Percentiles rank a stretch among this genome's conserved stretches.
phyloP scores from a whole-genome alignment of 2,113 vertebrate genomes.

The Antennarius striatus region DNA sequence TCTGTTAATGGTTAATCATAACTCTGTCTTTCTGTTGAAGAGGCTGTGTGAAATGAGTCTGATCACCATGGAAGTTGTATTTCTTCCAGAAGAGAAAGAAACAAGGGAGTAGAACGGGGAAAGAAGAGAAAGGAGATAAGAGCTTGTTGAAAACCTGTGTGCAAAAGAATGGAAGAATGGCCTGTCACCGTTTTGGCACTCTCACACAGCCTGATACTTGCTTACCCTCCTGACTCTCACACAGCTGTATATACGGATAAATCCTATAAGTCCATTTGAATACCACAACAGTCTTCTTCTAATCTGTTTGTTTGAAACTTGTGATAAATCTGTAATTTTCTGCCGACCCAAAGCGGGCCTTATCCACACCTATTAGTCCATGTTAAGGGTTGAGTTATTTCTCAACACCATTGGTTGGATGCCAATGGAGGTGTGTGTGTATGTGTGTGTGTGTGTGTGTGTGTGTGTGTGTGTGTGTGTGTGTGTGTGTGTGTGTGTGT shows the following conservation, averaged over 20 bases:
- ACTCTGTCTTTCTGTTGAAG: background rate
- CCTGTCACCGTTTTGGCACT: slow-evolving; percentile 62
- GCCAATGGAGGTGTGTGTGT: slow-evolving; percentile 40
- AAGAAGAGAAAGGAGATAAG: slow-evolving; percentile 48
- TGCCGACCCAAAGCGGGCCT: slow-evolving; percentile 39
- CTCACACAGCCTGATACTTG: slow-evolving; percentile 35
- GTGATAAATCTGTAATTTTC: slow-evolving; percentile 68
- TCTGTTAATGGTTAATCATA: background rate
- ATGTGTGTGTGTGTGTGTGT: slow-evolving; percentile 27
- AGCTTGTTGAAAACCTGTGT: slow-evolving; percentile 46
- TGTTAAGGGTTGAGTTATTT: slow-evolving; percentile 62
- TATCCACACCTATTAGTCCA: slow-evolving; percentile 68
- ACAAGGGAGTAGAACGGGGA: slow-evolving; percentile 13
- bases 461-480: slow-evolving; percentile 13
- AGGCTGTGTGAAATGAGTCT: background rate
- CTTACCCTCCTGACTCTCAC: slow-evolving; percentile 47
- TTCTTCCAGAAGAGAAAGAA: slow-evolving; percentile 19
- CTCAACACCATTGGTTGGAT: slow-evolving; percentile 51
- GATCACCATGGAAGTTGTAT: slow-evolving; percentile 36
- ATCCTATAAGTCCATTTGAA: slow-evolving; percentile 67
- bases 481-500: slow-evolving; percentile 34
- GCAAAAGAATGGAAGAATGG: slow-evolving; percentile 61
- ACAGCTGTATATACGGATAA: slow-evolving; percentile 67
- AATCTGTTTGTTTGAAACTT: slow-evolving; percentile 74
- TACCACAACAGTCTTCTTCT: slow-evolving; percentile 59